Evolutionary conservation across 2,888 invertebrate genomes (phyloP), one percentile per base, ranked within the genome.

Genomic region (Willowsia nigromaculata): DNA sequence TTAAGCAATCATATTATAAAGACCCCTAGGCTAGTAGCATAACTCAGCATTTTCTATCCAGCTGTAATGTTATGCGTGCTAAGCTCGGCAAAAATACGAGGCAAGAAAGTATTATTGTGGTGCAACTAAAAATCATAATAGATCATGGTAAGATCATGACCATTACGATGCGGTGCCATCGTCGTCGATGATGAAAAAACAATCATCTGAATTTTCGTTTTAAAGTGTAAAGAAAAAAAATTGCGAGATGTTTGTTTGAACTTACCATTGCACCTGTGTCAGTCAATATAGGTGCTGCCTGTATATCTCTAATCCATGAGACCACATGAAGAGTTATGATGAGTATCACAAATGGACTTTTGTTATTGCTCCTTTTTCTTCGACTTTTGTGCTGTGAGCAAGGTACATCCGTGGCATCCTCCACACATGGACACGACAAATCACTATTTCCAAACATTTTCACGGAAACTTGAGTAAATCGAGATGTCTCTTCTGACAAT

Each of bases 241-340:
- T 59, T 25, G 59, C 15, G 59, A n/a, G n/a, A n/a, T n/a, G n/a
- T n/a, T n/a, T 83, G 68, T 59, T 83, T 74, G 9, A 27, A 68
- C 89, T 89, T 85, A 89, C 89, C 89, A 89, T 89, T 56, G 85
- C 89, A 37, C 84, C 84, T 22, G 80, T 89, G 18, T 89, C 89
- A 76, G 89, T 80, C 53, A 50, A 33, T 27, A 85, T 71, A 27
- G 89, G 89, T n/a, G 85, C 85, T 71, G 85, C 30, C 7, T 86
- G 65, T 53, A 33, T 71, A 27, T 7, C 27, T 56, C 53, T 33
- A 37, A 65, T 68, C 81, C 71, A 81, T 86, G 86, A 86, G 81
- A 86, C 86, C 86, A 86, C 80, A 81, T 86, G 43, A 81, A 86
- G 81, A 65, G 56, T 86, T 68, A 78, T 56, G n/a, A 81, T 71